Evolutionary conservation across 2,888 invertebrate species (phyloP), one percentile per base, ranked within the genome.

Genomic region (Endotricha flammealis): DNA sequence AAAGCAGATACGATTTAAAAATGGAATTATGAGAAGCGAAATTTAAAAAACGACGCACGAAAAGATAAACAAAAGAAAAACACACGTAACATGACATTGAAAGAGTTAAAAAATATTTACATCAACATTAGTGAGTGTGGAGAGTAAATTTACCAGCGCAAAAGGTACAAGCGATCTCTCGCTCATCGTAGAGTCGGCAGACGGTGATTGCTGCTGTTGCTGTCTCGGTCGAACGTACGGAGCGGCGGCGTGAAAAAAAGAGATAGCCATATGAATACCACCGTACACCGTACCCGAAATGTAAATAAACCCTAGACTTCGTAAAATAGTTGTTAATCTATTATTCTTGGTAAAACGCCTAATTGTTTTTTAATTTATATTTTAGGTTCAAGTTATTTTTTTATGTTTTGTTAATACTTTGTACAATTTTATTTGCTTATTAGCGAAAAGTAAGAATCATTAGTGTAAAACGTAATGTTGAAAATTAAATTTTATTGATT

Each of bases 141-240:
- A 73, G 66, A 79, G 72, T 74, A 79, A 80, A 81, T 77, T 87
- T 87, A 87, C 87, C 87, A 87, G 75, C 61, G 79, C 85, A 72
- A 80, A 87, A 29, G 87, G 87, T 42, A 85, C 83, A 41, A 85
- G 73, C 10, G 87, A 87, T 50, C 87, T 58, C 64, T 87, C 87
- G 72, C 87, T 87, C 86, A 87, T 86, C 7, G 87, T 87, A 4
- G 87, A 87, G 60, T 87, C 87, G 10, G 87, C 87, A 23, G 87
- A 87, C 9, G 87, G 87, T 1, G 87, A 87, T 46, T 87, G 87
- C 55, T 82, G 81, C 48, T 85, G 86, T 62, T 82, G 82, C 76
- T 80, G 77, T 65, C 58, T 53, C 69, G 39, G 68, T 64, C 67
- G 63, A 55, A 65, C 47, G 48, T 44, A 46, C 22, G 41, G 35